Conservation (phyloP, 2,888 invertebrate genomes). For the Dryadula phaetusa region DNA sequence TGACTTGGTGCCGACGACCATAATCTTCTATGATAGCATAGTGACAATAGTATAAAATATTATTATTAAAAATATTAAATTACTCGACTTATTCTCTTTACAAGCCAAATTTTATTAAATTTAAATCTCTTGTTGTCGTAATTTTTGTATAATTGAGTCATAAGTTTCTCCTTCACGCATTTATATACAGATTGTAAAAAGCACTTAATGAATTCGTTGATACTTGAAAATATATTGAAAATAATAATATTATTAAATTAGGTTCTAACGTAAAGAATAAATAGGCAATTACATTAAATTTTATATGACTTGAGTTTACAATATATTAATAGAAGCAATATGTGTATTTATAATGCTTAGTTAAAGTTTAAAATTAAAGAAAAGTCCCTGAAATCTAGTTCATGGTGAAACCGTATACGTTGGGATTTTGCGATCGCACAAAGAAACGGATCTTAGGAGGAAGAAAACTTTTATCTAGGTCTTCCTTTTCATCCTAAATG, state of each 20-base stretch:
- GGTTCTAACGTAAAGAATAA: neutral
- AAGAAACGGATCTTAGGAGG: conserved; percentile 4
- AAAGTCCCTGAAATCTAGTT: conserved; percentile 11
- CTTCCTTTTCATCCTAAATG: conserved; percentile 17
- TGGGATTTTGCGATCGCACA: conserved; percentile 11
- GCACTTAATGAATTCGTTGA: no score
- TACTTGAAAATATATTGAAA: neutral
- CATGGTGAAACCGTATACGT: conserved; percentile 16
- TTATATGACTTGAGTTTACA: neutral
- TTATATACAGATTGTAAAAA: no score
- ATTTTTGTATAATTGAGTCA: no score
- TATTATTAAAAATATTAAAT: no score
- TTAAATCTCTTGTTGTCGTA: no score
- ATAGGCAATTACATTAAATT: neutral
- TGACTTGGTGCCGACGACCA: no score
- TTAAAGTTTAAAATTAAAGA: neutral
- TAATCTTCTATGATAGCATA: no score
- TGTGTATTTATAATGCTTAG: neutral
- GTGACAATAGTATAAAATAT: no score
- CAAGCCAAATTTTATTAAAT: no score
- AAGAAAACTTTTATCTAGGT: conserved; percentile 19
- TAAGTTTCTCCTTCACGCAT: no score
- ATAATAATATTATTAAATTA: neutral
- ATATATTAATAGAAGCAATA: neutral
- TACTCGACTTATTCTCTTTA: no score